Conservation (phyloP, 2,797 vertebrate genomes). For the Chanos chanos region DNA sequence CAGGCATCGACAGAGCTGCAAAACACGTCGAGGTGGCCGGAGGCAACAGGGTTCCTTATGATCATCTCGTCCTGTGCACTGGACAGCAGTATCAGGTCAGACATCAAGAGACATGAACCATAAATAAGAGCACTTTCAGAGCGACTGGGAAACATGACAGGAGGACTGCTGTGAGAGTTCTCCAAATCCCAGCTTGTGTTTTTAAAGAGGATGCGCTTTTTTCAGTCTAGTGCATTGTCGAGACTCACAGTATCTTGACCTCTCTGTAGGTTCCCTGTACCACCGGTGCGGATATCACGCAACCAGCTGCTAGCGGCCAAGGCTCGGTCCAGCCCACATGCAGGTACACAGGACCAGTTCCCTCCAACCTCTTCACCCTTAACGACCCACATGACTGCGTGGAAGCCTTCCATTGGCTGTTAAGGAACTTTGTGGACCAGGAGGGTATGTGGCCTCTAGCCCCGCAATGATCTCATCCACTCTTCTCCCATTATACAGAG, state of each 20-base stretch:
- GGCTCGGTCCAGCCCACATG: slow-evolving; percentile 23
- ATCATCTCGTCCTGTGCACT: slow-evolving; percentile 85
- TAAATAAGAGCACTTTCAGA: background rate
- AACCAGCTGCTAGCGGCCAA: slow-evolving; percentile 51
- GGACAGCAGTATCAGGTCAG: slow-evolving; percentile 90
- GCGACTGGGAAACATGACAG: background rate
- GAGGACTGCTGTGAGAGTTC: background rate
- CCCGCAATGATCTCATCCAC: slow-evolving; percentile 21
- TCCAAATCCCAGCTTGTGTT: slow-evolving; percentile 3
- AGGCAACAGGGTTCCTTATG: slow-evolving; percentile 71
- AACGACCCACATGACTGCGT: slow-evolving; percentile 75
- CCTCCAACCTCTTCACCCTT: slow-evolving; percentile 84
- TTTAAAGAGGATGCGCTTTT: no score
- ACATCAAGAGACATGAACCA: background rate
- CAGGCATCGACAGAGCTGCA: slow-evolving; percentile 78
- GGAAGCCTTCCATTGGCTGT: slow-evolving; percentile 72
- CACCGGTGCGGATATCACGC: slow-evolving; percentile 54
- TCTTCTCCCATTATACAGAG: slow-evolving; percentile 36
- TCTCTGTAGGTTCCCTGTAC: slow-evolving; percentile 74
- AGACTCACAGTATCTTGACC: no score
- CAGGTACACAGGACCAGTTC: slow-evolving; percentile 58
- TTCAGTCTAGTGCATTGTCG: no score
- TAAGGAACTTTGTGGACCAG: slow-evolving; percentile 56
- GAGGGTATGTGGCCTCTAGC: slow-evolving; percentile 64
- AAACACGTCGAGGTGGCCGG: slow-evolving; percentile 75